Evolutionary conservation across 2,888 invertebrate genomes (phyloP).

Genomic region (Linyphia triangularis): DNA sequence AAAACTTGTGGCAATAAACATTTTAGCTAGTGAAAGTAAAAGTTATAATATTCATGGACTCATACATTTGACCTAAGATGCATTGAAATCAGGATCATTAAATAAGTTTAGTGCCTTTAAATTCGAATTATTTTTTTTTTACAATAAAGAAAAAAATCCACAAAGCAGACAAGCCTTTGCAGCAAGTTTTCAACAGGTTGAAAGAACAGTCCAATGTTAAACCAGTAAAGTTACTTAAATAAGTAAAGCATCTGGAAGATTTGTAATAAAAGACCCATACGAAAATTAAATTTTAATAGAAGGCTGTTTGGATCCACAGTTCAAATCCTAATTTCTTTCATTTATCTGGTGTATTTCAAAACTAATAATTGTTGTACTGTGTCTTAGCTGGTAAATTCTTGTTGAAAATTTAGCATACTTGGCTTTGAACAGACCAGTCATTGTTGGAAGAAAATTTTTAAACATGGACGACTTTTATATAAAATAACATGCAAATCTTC

Average conservation of each 20-base stretch:
- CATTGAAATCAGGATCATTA: conserved; percentile 73
- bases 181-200: conserved; percentile 18
- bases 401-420: background rate
- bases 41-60: conserved; percentile 78
- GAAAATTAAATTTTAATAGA: background rate
- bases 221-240: no score
- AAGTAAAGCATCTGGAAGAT: background rate
- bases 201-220: background rate
- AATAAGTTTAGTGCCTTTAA: conserved; percentile 76
- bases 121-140: conserved; percentile 77
- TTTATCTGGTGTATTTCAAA: background rate
- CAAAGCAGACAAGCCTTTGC: background rate
- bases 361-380: conserved; percentile 15
- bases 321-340: background rate
- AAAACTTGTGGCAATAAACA: conserved; percentile 76
- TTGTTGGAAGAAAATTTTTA: background rate
- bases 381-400: background rate
- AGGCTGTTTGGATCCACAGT: background rate
- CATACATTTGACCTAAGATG: conserved; percentile 77
- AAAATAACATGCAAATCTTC: background rate
- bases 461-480: background rate
- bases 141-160: conserved; percentile 68
- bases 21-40: conserved; percentile 51
- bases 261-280: background rate
- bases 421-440: background rate